Evolutionary conservation across 35 echinoderm and acorn worm species (phyloP).

Genomic region (Amphiura filiformis): DNA sequence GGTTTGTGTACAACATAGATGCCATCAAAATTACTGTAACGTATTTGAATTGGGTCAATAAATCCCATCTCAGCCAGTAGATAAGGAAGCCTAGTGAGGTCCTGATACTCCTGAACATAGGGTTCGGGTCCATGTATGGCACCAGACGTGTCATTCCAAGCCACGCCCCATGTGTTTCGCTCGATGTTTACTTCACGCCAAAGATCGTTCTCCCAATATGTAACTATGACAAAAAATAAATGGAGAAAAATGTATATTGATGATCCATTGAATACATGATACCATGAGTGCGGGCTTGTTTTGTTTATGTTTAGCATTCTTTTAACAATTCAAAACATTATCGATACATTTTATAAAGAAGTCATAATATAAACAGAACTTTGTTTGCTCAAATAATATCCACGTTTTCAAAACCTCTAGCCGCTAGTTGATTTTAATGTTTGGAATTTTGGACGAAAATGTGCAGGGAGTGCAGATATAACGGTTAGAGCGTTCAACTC

Average conservation of each 20-base stretch:
- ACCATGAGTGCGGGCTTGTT: no score
- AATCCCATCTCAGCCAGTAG: conserved; percentile 35
- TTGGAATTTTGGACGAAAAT: no score
- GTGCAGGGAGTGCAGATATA: no score
- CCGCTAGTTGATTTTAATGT: no score
- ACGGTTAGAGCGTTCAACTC: no score
- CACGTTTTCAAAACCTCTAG: no score
- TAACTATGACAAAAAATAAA: conserved; percentile 25
- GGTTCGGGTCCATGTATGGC: conserved; percentile 47
- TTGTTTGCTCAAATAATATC: no score
- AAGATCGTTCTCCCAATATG: conserved; percentile 35
- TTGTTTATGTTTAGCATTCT: no score
- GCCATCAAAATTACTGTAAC: conserved; percentile 37
- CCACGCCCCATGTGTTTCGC: conserved; percentile 30
- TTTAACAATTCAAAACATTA: no score
- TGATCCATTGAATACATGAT: neutral
- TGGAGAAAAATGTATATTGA: neutral
- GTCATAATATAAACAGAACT: no score
- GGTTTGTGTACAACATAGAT: conserved; percentile 55
- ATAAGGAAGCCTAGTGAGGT: conserved; percentile 6
- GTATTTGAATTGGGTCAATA: conserved; percentile 17
- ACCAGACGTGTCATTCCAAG: conserved; percentile 19
- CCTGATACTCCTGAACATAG: conserved; percentile 54
- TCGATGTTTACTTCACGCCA: conserved; percentile 37
- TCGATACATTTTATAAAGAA: no score